These are phyloP conservation scores for Sander vitreus DNA, from an alignment of 2,113 vertebrate genomes.

Conservation along the genomic window DNA sequence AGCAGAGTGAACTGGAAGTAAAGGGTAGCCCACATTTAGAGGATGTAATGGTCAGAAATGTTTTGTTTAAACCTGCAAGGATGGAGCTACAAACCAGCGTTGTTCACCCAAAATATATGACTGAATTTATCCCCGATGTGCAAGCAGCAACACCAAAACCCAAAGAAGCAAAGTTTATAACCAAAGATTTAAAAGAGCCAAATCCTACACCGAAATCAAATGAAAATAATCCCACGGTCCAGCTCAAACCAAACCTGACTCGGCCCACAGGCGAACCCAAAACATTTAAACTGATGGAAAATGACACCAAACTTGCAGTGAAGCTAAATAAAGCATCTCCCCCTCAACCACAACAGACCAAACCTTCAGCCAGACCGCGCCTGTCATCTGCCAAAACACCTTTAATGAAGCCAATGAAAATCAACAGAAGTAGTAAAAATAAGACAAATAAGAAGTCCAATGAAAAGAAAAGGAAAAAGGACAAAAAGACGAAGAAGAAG, in stretches of 20 bases:
- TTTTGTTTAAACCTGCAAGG: conserved; percentile 1
- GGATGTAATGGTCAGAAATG: conserved; percentile 11
- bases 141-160: conserved; percentile 25
- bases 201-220: conserved; percentile 11
- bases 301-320: conserved; percentile 8
- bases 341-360: conserved; percentile 20
- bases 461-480: conserved; percentile 52
- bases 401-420: conserved; percentile 21
- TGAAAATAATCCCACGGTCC: neutral
- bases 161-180: conserved; percentile 9
- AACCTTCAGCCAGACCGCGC: conserved; percentile 19
- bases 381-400: conserved; percentile 27
- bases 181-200: conserved; percentile 10
- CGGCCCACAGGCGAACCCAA: neutral
- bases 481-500: conserved; percentile 54
- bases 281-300: conserved; percentile 23
- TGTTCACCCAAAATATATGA: neutral
- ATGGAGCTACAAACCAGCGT: conserved; percentile 22
- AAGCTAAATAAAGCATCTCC: conserved; percentile 32
- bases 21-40: conserved; percentile 22
- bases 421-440: conserved; percentile 38
- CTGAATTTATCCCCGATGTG: neutral
- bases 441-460: conserved; percentile 35
- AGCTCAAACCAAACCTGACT: conserved; percentile 7
- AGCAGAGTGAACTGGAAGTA: conserved; percentile 23